phyloP scores from a whole-genome alignment of 2,797 vertebrate genomes.

The Hippoglossus hippoglossus region DNA sequence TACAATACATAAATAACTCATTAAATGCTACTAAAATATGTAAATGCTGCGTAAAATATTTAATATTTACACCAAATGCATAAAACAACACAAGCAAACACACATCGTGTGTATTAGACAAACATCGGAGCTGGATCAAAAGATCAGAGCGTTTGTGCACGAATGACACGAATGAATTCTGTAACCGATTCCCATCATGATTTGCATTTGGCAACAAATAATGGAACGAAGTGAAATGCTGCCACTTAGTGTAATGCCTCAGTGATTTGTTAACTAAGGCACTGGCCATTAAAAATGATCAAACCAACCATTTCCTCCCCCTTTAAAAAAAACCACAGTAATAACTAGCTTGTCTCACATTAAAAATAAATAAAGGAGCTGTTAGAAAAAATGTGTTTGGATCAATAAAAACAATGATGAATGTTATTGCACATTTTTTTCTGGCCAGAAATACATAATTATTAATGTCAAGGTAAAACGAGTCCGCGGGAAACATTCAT shows the following conservation, averaged over 20 bases:
- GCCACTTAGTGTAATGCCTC: conserved; percentile 28
- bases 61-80: conserved; percentile 19
- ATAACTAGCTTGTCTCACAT: conserved; percentile 21
- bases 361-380: not conserved
- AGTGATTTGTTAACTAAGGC: conserved; percentile 34
- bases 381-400: conserved; percentile 12
- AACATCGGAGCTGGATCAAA: conserved; percentile 59
- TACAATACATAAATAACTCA: conserved; percentile 9
- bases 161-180: conserved; percentile 49
- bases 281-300: conserved; percentile 38
- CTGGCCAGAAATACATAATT: conserved; percentile 11
- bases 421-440: conserved; percentile 20
- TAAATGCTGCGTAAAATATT: conserved; percentile 38
- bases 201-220: conserved; percentile 56
- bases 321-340: conserved; percentile 20
- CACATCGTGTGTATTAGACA: conserved; percentile 43
- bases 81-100: conserved; percentile 25
- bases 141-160: conserved; percentile 47
- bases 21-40: conserved; percentile 12
- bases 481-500: not conserved
- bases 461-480: conserved; percentile 3
- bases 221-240: conserved; percentile 44
- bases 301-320: conserved; percentile 26
- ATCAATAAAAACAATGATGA: conserved; percentile 17
- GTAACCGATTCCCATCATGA: conserved; percentile 20